Evolutionary conservation across 2,797 vertebrate genomes (phyloP), one percentile per base, ranked within the genome.

Genomic region (Halcyon badia): DNA sequence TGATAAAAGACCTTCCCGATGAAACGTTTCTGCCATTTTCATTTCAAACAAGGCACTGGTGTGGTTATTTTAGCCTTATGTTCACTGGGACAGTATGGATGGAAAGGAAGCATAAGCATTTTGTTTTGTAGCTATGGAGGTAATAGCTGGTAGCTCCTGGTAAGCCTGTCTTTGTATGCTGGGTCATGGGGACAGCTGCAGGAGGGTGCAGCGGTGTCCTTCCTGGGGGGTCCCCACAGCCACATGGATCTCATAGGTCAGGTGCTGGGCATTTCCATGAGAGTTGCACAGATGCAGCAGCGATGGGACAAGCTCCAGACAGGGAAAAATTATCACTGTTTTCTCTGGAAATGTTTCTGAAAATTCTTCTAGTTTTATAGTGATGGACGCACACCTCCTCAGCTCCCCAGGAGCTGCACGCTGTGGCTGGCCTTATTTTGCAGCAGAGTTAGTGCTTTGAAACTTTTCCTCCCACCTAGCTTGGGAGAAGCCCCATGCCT

Each of bases 1-100:
- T 83, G 71, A 92, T 83, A 89, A 96, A 95, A 96, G 91, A 77
- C 75, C 73, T 82, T 72, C 62, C 73, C 1, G 2, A 71, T 70
- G 88, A 87, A 89, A 93, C 79, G 65, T 64, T 48, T 30, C 86
- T 70, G 77, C 71, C 51, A 77, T 89, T 96, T 96, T 91, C 75
- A 93, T 79, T 94, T 93, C 88, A 87, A 93, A 90, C 46, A 57
- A 68, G 71, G 48, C 52, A 33, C 78, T 60, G 81, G 61, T 1
- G 3, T 58, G 71, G 56, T 79, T 89, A 10, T 80, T 90, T 81
- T 71, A 82, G 81, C 78, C 71, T 91, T 85, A 26, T 20, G 39
- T 81, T 93, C 3, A 0, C 56, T 87, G 70, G 61, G n/a, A 65
- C 19, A 21, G 49, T 18, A 6, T 7, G 42, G 35, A 65, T 66